Evolutionary conservation across 1,140 invertebrate genomes (phyloP).

Genomic region (Pseudoatta argentina): DNA sequence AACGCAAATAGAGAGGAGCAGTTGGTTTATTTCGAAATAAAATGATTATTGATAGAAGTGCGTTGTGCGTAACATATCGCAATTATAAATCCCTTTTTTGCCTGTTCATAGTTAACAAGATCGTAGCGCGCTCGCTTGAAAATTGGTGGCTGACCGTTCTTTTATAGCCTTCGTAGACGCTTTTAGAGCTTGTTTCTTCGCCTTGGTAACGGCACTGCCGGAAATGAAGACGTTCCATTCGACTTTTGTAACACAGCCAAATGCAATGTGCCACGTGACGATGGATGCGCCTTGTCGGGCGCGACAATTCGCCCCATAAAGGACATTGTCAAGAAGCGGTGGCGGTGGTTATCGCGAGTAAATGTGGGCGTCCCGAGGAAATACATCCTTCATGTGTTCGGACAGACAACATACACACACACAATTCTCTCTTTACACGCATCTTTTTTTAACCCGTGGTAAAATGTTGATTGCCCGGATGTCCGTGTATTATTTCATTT

Average conservation of each 20-base stretch:
- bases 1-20: background rate
- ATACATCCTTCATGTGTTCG: constrained; percentile 23
- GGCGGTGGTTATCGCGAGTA: constrained; percentile 8
- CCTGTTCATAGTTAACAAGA: background rate
- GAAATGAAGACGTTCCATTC: constrained; percentile 50
- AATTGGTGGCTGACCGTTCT: constrained; percentile 15
- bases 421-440: background rate
- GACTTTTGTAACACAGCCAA: constrained; percentile 18
- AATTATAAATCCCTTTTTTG: constrained; percentile 3
- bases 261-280: constrained; percentile 28
- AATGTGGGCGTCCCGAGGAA: constrained; percentile 18
- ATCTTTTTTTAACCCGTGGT: background rate
- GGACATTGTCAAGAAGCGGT: constrained; percentile 28
- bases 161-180: constrained; percentile 36
- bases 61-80: constrained; percentile 19
- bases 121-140: constrained; percentile 9
- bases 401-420: background rate
- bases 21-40: background rate
- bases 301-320: constrained; percentile 26
- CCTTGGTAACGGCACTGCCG: constrained; percentile 3
- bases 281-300: constrained; percentile 29
- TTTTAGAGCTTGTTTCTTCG: constrained; percentile 33
- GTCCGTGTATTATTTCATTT: background rate
- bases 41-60: background rate
- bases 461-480: constrained; percentile 20